A percentile compares a stretch with the other conserved stretches of the same genome.
Conservation (phyloP, 2,888 invertebrate genomes). For the Seira musarum region DNA sequence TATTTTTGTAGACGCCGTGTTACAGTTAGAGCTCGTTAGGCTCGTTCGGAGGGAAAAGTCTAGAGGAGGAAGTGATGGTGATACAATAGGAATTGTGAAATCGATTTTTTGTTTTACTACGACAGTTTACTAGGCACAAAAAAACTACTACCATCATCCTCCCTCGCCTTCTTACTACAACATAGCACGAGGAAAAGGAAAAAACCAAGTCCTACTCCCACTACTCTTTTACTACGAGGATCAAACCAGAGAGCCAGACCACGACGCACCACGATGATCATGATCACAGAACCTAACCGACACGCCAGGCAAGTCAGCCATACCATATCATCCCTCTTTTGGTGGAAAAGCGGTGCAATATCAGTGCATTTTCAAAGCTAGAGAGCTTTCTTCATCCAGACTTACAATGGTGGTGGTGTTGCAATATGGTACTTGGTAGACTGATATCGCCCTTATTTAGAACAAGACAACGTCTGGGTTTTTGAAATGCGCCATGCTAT, state of each 20-base stretch:
- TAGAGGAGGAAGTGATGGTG: slow-evolving; percentile 22
- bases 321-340: not conserved
- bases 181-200: not conserved
- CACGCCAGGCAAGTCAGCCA: not conserved
- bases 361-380: not conserved
- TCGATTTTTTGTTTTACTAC: slow-evolving; percentile 37
- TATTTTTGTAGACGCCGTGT: not conserved
- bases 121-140: slow-evolving; percentile 32
- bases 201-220: not conserved
- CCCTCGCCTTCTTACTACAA: not conserved
- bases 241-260: too few species aligned
- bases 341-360: not conserved
- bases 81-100: slow-evolving; percentile 33
- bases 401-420: not conserved
- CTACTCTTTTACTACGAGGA: too few species aligned
- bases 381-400: not conserved
- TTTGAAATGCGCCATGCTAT: too few species aligned
- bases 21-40: not conserved
- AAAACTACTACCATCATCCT: not conserved
- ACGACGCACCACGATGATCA: not conserved
- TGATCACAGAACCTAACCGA: not conserved
- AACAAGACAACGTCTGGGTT: too few species aligned
- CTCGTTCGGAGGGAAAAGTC: not conserved
- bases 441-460: too few species aligned
- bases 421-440: too few species aligned